A percentile compares a stretch with the other conserved stretches of the same genome.
phyloP scores from a whole-genome alignment of 1,140 invertebrate species.

The Drosophila hydei region DNA sequence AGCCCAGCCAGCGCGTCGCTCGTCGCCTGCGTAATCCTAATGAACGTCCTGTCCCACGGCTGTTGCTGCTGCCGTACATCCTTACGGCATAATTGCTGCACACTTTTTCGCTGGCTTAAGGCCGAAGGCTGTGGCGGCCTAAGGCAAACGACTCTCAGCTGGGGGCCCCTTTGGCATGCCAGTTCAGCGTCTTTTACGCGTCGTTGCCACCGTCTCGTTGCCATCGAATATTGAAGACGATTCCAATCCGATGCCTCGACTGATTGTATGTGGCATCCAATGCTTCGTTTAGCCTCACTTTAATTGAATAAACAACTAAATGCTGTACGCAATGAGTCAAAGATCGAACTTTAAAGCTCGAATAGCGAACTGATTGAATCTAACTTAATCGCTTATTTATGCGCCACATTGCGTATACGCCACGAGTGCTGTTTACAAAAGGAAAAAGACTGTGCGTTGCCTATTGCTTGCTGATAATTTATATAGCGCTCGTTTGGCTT shows the following conservation, averaged over 20 bases:
- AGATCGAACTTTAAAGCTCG: too few species aligned
- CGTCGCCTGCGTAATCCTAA: constrained; percentile 37
- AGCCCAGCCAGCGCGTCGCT: neutral
- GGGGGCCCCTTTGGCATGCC: constrained; percentile 14
- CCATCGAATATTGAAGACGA: constrained; percentile 21
- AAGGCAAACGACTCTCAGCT: neutral
- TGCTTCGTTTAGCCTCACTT: constrained; percentile 50
- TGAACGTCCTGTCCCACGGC: constrained; percentile 33
- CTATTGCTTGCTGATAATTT: constrained; percentile 18
- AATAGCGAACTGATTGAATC: too few species aligned
- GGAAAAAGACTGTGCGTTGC: too few species aligned
- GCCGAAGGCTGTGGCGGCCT: constrained; percentile 15
- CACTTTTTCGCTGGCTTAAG: constrained; percentile 30
- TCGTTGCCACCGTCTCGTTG: constrained; percentile 34
- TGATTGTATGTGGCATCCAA: constrained; percentile 20
- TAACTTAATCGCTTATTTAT: constrained; percentile 1
- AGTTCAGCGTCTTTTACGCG: constrained; percentile 52
- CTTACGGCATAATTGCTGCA: constrained; percentile 42
- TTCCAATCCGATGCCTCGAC: constrained; percentile 8
- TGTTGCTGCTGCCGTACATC: constrained; percentile 15
- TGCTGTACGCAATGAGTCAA: neutral
- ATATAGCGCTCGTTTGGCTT: constrained; percentile 1
- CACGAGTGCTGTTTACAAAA: neutral
- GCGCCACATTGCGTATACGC: constrained; percentile 19
- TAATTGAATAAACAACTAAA: constrained; percentile 50